Evolutionary conservation across 2,113 vertebrate genomes (phyloP).

Genomic region (Thunnus maccoyii): DNA sequence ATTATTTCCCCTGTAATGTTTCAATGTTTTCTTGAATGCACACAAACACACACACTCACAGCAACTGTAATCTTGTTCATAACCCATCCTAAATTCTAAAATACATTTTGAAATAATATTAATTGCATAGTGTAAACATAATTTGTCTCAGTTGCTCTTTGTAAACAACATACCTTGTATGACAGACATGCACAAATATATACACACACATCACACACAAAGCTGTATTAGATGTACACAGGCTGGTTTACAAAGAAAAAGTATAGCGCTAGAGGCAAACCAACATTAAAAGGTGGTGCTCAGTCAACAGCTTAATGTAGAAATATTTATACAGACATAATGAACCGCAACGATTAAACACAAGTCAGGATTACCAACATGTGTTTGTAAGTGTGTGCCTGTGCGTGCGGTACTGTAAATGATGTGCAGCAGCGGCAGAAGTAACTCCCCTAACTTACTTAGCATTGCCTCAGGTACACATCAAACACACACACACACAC

Average conservation of each 20-base stretch:
- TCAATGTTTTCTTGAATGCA: too few relatives aligned
- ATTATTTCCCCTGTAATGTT: too few relatives aligned
- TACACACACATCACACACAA: background rate
- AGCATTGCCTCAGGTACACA: conserved; percentile 61
- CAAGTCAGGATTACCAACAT: conserved; percentile 24
- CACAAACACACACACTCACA: background rate
- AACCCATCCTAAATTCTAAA: conserved; percentile 6
- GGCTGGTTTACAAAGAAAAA: background rate
- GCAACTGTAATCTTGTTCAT: background rate
- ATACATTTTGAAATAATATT: conserved; percentile 9
- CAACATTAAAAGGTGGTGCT: conserved; percentile 31
- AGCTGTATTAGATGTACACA: background rate
- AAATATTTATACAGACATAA: conserved; percentile 44
- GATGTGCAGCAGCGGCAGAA: conserved; percentile 42
- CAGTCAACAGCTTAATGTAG: conserved; percentile 45
- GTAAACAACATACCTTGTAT: background rate
- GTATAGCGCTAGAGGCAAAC: background rate
- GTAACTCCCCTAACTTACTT: conserved; percentile 49
- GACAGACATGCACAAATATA: background rate
- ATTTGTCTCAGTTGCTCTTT: conserved; percentile 9
- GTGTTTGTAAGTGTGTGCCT: conserved; percentile 18
- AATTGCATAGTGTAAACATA: background rate
- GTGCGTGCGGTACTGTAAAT: conserved; percentile 22
- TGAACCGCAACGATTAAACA: conserved; percentile 23
- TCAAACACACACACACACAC: conserved; percentile 31